These are phyloP conservation scores for Trichonephila inaurata DNA, from an alignment of 1,140 invertebrate species.

Conservation along the genomic window DNA sequence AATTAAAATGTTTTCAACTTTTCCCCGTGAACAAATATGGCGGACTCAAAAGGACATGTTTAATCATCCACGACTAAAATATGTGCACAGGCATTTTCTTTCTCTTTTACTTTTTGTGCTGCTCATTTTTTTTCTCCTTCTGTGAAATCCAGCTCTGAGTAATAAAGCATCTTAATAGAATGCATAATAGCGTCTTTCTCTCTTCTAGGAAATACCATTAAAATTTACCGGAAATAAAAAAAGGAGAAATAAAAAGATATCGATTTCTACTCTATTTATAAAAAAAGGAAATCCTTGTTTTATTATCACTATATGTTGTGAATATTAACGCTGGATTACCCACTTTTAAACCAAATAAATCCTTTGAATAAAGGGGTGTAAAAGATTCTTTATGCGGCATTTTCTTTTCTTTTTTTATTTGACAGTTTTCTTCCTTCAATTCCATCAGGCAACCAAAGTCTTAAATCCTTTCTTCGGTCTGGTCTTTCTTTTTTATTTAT, in stretches of 20 bases:
- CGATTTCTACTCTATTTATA: background rate
- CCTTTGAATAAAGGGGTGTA: constrained; percentile 17
- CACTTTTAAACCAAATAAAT: constrained; percentile 18
- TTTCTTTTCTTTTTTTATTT: background rate
- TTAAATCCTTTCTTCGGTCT: background rate
- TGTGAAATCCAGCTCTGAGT: background rate
- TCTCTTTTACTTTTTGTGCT: background rate
- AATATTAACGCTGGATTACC: constrained; percentile 31
- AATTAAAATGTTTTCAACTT: background rate
- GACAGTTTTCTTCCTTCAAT: background rate
- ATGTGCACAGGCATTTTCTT: background rate
- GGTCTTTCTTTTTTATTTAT: background rate
- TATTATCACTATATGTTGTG: background rate
- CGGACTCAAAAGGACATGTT: background rate
- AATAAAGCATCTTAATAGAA: constrained; percentile 26
- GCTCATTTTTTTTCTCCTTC: background rate
- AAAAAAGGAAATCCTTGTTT: constrained; percentile 19
- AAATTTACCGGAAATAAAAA: constrained; percentile 8
- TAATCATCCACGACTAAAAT: background rate
- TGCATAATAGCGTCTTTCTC: constrained; percentile 16
- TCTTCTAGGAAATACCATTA: background rate
- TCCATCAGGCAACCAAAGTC: background rate
- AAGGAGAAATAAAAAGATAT: background rate
- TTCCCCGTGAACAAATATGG: background rate
- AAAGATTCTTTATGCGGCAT: background rate